phyloP scores from a whole-genome alignment of 2,113 vertebrate species.

The Ageneiosus marmoratus region DNA sequence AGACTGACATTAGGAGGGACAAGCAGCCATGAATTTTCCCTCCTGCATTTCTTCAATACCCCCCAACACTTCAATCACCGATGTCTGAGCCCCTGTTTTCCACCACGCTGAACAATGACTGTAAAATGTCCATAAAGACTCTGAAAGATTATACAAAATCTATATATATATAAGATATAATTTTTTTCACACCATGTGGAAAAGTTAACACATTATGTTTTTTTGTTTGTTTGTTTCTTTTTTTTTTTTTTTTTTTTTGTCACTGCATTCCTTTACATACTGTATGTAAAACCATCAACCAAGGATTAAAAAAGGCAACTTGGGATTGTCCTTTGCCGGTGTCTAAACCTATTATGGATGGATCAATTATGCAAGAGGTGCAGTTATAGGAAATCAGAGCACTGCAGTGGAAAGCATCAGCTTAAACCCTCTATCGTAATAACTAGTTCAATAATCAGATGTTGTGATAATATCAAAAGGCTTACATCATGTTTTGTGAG shows the following conservation, averaged over 20 bases:
- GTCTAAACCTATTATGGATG: slow-evolving; percentile 53
- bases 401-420: slow-evolving; percentile 19
- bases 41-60: slow-evolving; percentile 54
- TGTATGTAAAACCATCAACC: slow-evolving; percentile 59
- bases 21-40: slow-evolving; percentile 52
- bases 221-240: slow-evolving; percentile 65
- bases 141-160: slow-evolving; percentile 82
- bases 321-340: slow-evolving; percentile 45
- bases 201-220: slow-evolving; percentile 71
- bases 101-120: slow-evolving; percentile 63
- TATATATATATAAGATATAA: slow-evolving; percentile 78
- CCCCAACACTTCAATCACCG: slow-evolving; percentile 25
- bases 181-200: slow-evolving; percentile 71
- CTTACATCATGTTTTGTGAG: slow-evolving; percentile 69
- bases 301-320: slow-evolving; percentile 49
- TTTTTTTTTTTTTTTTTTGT: slow-evolving; percentile 68
- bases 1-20: slow-evolving; percentile 63
- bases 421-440: slow-evolving; percentile 21
- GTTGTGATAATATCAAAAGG: slow-evolving; percentile 36
- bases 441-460: slow-evolving; percentile 26
- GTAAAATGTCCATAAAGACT: slow-evolving; percentile 74
- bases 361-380: slow-evolving; percentile 30
- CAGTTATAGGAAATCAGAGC: slow-evolving; percentile 35
- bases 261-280: slow-evolving; percentile 68
- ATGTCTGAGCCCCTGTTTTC: slow-evolving; percentile 56